These are phyloP conservation scores for Acrossocheilus fasciatus DNA, from an alignment of 2,797 vertebrate genomes.

Conservation along the genomic window DNA sequence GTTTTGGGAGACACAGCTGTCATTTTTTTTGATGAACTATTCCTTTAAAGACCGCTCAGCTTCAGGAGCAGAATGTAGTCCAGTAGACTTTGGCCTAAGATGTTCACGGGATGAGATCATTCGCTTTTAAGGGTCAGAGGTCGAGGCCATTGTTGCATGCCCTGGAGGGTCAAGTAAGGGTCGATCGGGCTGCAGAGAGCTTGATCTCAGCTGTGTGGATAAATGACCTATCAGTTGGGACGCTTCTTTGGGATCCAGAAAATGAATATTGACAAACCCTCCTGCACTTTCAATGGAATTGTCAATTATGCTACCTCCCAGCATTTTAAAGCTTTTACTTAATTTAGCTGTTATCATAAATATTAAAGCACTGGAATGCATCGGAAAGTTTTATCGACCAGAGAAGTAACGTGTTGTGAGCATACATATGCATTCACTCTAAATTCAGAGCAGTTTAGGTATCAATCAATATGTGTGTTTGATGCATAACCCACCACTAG, in stretches of 20 bases:
- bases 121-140: conserved; percentile 73
- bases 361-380: conserved; percentile 72
- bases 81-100: conserved; percentile 32
- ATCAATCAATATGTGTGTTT: conserved; percentile 60
- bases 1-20: not conserved
- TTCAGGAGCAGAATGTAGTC: conserved; percentile 20
- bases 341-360: conserved; percentile 83
- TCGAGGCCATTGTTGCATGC: conserved; percentile 70
- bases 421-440: conserved; percentile 65
- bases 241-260: conserved; percentile 83
- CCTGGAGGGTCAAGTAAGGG: conserved; percentile 70
- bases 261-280: conserved; percentile 86
- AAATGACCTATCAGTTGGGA: conserved; percentile 81
- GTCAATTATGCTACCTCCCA: conserved; percentile 81
- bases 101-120: conserved; percentile 60
- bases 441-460: conserved; percentile 63
- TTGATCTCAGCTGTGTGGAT: conserved; percentile 78
- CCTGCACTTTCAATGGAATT: conserved; percentile 85
- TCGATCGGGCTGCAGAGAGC: conserved; percentile 76
- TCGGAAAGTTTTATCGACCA: conserved; percentile 67
- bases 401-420: conserved; percentile 61
- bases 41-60: conserved; percentile 12
- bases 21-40: not conserved
- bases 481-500: conserved; percentile 57
- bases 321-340: conserved; percentile 86